Percentiles rank a stretch among this genome's conserved stretches.
These are phyloP conservation scores for Poecilia velifera DNA, from an alignment of 2,797 vertebrate species.

Conservation along the genomic window DNA sequence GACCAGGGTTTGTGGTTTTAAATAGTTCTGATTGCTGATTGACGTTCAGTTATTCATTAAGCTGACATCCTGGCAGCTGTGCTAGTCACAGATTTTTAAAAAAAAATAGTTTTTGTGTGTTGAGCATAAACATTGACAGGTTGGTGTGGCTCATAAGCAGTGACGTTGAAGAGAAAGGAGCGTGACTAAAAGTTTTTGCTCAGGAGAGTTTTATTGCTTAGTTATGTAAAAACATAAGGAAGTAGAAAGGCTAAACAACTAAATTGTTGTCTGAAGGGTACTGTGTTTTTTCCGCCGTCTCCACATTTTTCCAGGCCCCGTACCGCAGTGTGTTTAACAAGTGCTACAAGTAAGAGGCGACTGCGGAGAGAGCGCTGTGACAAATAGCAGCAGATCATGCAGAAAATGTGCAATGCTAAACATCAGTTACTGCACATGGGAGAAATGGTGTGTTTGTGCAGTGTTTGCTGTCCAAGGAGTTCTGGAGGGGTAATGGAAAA, in stretches of 20 bases:
- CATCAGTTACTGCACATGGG: conserved; percentile 81
- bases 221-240: conserved; percentile 7
- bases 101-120: conserved; percentile 48
- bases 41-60: conserved; percentile 48
- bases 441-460: conserved; percentile 79
- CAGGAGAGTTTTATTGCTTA: conserved; percentile 20
- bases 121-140: conserved; percentile 28
- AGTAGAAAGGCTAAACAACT: conserved; percentile 29
- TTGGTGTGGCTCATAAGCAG: conserved; percentile 14
- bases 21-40: background rate
- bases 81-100: conserved; percentile 16
- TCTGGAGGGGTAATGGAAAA: conserved; percentile 60
- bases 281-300: conserved; percentile 35
- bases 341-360: conserved; percentile 67
- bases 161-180: conserved; percentile 21
- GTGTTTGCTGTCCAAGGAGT: conserved; percentile 83
- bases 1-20: background rate
- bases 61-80: conserved; percentile 14
- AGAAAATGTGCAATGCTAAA: conserved; percentile 87
- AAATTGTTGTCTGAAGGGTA: conserved; percentile 28
- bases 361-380: conserved; percentile 72
- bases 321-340: conserved; percentile 62
- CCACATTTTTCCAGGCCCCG: conserved; percentile 38
- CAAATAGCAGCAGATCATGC: conserved; percentile 84
- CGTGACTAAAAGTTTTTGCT: conserved; percentile 19